Evolutionary conservation across 2,888 invertebrate species (phyloP), one percentile per base, ranked within the genome.

Genomic region (Orthosia cruda): DNA sequence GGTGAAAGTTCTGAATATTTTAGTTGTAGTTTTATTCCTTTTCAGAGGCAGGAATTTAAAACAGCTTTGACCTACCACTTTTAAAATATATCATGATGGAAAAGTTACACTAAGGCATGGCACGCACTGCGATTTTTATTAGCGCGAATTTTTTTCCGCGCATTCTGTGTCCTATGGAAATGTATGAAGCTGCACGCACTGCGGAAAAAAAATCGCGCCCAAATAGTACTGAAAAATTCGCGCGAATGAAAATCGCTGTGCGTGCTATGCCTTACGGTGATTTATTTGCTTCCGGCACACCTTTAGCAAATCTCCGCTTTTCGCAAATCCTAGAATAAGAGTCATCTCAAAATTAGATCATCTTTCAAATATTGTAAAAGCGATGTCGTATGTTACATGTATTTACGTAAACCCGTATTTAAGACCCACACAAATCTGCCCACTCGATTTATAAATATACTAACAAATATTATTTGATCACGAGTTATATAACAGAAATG

Each of bases 341-440:
- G 45, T 66, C 18, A 23, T 55, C 66, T n/a, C 40, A 61, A 73
- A 80, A 75, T 73, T 4, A 81, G 49, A 49, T 20, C 81, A 54
- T 61, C 26, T 40, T 55, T 4, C 7, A 74, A 26, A 26, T 5
- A 55, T 45, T 47, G 50, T 26, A 45, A 81, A 74, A 75, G n/a
- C 58, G 54, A 15, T 47, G 26, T 64, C 49, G 26, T 65, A 75
- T 61, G 59, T 26, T 70, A 78, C 52, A 50, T 63, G 45, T 50
- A 80, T 58, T 32, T 72, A 40, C 58, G 74, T 26, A 20, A 67
- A 80, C 50, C 50, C n/a, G 66, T 66, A 73, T 84, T 83, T 55
- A 84, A 84, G 81, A 59, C 80, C 85, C 85, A 80, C 85, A 67
- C 80, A 67, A 52, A 61, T 81, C 80, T 58, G 58, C 80, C 80